These are phyloP conservation scores for Hymenochirus boettgeri DNA, from an alignment of 2,113 vertebrate genomes.

Conservation along the genomic window DNA sequence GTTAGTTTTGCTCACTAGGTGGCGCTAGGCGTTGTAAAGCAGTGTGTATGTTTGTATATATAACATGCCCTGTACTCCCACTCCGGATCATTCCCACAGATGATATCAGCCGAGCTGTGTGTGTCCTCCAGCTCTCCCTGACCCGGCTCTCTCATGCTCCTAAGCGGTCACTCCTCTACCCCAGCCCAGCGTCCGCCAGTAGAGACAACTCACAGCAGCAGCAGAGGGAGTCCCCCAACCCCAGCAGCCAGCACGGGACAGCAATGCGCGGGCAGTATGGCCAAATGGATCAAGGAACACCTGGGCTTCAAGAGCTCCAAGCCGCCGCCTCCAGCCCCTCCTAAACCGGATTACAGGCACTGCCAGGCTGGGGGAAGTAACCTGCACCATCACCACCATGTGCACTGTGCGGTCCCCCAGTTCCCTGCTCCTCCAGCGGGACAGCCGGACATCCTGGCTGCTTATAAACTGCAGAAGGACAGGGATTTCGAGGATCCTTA, in stretches of 20 bases:
- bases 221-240: slow-evolving; percentile 45
- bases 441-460: slow-evolving; percentile 86
- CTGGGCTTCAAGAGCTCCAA: slow-evolving; percentile 86
- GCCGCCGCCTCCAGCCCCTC: slow-evolving; percentile 80
- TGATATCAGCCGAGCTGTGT: slow-evolving; percentile 18
- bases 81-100: slow-evolving; percentile 25
- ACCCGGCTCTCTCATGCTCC: slow-evolving; percentile 57
- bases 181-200: slow-evolving; percentile 47
- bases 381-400: slow-evolving; percentile 52
- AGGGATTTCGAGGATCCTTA: slow-evolving; percentile 95
- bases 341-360: slow-evolving; percentile 84
- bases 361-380: slow-evolving; percentile 62
- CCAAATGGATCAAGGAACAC: slow-evolving; percentile 94
- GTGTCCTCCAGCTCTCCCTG: background rate
- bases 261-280: slow-evolving; percentile 85
- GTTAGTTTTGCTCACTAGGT: background rate
- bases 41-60: slow-evolving; percentile 9
- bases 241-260: slow-evolving; percentile 51
- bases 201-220: slow-evolving; percentile 47
- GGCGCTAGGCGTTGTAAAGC: background rate
- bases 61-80: slow-evolving; percentile 12
- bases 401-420: slow-evolving; percentile 48
- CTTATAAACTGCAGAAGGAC: slow-evolving; percentile 87
- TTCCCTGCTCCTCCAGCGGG: slow-evolving; percentile 63
- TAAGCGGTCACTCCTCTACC: slow-evolving; percentile 53